Evolutionary conservation across 2,113 vertebrate genomes (phyloP).

Genomic region (Pseudorectes ferrugineus): DNA sequence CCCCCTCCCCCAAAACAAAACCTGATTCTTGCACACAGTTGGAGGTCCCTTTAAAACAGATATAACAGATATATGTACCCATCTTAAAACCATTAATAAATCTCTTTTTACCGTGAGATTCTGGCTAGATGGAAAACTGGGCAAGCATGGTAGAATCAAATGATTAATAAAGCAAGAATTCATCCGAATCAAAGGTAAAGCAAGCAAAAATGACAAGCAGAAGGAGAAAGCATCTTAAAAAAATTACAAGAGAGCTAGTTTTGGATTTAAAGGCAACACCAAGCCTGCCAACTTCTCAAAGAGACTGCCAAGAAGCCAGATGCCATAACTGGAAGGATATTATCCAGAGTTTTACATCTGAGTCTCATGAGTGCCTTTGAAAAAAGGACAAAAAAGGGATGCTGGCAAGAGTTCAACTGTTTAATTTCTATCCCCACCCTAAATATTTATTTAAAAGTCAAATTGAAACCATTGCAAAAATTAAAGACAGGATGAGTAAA

Average conservation of each 20-base stretch:
- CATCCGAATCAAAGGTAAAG: conserved; percentile 41
- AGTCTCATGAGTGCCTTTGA: conserved; percentile 37
- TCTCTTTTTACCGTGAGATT: background rate
- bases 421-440: conserved; percentile 56
- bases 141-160: background rate
- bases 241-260: conserved; percentile 36
- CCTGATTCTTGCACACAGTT: background rate
- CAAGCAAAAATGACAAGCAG: conserved; percentile 36
- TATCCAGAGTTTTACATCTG: conserved; percentile 32
- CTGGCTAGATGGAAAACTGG: background rate
- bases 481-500: conserved; percentile 53
- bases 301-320: conserved; percentile 56
- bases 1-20: background rate
- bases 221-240: conserved; percentile 34
- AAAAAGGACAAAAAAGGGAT: conserved; percentile 33
- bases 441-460: conserved; percentile 68
- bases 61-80: background rate
- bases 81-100: background rate
- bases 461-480: conserved; percentile 61
- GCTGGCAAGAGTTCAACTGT: conserved; percentile 27
- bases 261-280: conserved; percentile 43
- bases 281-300: conserved; percentile 39
- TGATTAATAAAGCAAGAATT: conserved; percentile 39
- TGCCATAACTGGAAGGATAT: conserved; percentile 40
- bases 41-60: background rate